Base-by-base conservation (phyloP, 2,888 invertebrate species). In the Melinaea menophilus region DNA sequence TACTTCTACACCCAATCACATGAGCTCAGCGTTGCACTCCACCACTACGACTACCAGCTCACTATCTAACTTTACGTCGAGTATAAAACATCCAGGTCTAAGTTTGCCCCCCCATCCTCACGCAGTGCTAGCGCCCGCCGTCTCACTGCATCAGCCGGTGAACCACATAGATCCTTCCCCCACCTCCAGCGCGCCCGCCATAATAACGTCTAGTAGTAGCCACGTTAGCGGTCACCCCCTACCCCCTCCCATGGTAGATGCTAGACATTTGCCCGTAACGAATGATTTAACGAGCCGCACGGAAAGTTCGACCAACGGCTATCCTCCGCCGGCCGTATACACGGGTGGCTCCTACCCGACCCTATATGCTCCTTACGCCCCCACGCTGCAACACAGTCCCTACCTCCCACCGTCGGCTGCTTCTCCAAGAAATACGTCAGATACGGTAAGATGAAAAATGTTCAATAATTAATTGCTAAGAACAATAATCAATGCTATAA, bases 311-410 rank as follows among this genome's bases (percentile, higher is more conserved):
- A 92, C 94, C 69, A 93, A 84, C 64, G 88, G 90, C 48, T 90
- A 84, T 72, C 89, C 89, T 45, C 92, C 96, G 69, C 96, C 96
- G 74, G 94, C 95, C 9, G 94, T 95, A 1, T 96, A 95, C 80
- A 93, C 95, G 62, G 85, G 84, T n/a, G 79, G 81, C 48, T 75
- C 84, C 48, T 88, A 88, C 69, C 94, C 94, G 69, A 93, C 94
- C 48, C 90, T 96, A 68, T 96, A 96, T 79, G 94, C 96, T 12
- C 96, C 96, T 0, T 96, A 95, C 78, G 94, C 95, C 64, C 92
- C 94, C 65, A 92, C 94, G 62, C 81, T 94, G 69, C 93, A 94
- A 83, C 93, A 95, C 83, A 95, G 94, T 76, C 95, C 95, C 54
- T 95, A 95, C 79, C 91, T 95, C 73, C 93, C 94, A 61, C 93